phyloP scores from a whole-genome alignment of 2,113 vertebrate genomes.

The Hippoglossus stenolepis region DNA sequence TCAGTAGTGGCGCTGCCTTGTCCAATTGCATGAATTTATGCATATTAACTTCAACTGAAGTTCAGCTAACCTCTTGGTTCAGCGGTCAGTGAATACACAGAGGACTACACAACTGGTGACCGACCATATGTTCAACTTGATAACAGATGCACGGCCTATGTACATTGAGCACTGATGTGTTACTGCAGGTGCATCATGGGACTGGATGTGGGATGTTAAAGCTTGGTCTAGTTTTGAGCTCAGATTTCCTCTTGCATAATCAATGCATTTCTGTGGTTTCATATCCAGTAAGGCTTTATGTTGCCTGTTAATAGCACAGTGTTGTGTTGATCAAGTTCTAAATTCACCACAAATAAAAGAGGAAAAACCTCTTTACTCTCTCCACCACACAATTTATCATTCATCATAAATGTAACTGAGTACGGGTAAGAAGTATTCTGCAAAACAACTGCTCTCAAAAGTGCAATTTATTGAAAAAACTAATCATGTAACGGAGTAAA shows the following conservation, averaged over 20 bases:
- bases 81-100: constrained; percentile 9
- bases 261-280: neutral
- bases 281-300: neutral
- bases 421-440: too few species aligned
- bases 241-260: neutral
- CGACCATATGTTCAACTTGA: neutral
- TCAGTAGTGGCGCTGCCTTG: neutral
- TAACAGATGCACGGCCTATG: neutral
- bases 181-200: neutral
- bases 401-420: too few species aligned
- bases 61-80: constrained; percentile 9
- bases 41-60: constrained; percentile 38
- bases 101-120: neutral
- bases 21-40: constrained; percentile 35
- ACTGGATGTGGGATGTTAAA: neutral
- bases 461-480: too few species aligned
- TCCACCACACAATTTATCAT: too few species aligned
- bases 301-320: neutral
- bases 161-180: neutral
- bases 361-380: too few species aligned
- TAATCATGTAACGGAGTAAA: too few species aligned
- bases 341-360: too few species aligned
- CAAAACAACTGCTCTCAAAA: too few species aligned
- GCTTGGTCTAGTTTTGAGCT: neutral
- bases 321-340: too few species aligned